Percentiles rank a stretch among this genome's conserved stretches.
phyloP scores from a whole-genome alignment of 2,113 vertebrate genomes.

The Burhinus bistriatus region DNA sequence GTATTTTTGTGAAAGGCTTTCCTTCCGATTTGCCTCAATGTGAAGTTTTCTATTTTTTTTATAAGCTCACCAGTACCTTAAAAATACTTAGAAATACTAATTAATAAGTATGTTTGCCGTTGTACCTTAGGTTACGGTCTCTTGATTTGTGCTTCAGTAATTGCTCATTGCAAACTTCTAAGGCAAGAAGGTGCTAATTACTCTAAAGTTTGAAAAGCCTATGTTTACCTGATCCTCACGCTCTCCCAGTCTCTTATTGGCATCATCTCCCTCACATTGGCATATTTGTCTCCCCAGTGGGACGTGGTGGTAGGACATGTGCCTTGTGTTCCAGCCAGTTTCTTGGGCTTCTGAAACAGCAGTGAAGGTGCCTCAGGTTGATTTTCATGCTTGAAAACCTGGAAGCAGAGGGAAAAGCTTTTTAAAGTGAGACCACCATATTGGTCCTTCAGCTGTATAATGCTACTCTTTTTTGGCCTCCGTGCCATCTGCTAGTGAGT shows the following conservation, averaged over 20 bases:
- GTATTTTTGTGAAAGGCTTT: not conserved
- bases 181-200: not conserved
- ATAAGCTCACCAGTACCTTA: not conserved
- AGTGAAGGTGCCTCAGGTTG: not conserved
- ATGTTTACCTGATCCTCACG: not conserved
- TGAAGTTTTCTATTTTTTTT: not conserved
- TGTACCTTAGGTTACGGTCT: not conserved
- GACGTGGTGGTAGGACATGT: accelerated
- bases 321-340: not conserved
- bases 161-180: not conserved
- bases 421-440: not conserved
- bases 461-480: not conserved
- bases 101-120: not conserved
- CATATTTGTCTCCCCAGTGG: accelerated
- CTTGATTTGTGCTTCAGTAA: not conserved
- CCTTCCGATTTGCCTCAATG: not conserved
- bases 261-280: accelerated
- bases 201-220: not conserved
- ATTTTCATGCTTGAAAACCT: not conserved
- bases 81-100: not conserved
- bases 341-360: not conserved
- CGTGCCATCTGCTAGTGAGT: not conserved
- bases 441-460: not conserved
- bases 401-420: not conserved
- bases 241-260: not conserved